Evolutionary conservation across 2,888 invertebrate species (phyloP), one percentile per base, ranked within the genome.

Genomic region (Drosophila siamana): DNA sequence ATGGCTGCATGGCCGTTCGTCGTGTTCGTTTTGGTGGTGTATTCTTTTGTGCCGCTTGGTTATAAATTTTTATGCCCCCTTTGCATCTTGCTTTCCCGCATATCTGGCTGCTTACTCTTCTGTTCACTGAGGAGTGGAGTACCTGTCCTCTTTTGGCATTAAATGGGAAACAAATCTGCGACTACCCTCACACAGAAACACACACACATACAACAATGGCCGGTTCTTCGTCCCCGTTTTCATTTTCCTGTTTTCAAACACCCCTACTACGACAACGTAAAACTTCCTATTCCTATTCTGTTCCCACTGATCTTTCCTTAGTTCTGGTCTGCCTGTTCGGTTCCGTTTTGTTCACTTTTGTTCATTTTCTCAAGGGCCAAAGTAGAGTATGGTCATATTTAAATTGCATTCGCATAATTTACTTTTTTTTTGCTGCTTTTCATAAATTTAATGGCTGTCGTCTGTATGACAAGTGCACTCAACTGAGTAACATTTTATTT

Each of bases 1-100:
- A 56, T 55, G 28, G 19, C 52, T 59, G 48, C 55, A 48, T n/a
- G 33, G 33, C 11, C 55, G 46, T 57, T 41, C 38, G 46, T 64
- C 41, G 46, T 64, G 16, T 60, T 19, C 15, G 48, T 47, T 48
- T 67, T 67, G 66, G 73, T 84, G 78, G 75, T 78, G 82, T 70
- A 43, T 86, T 59, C 55, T 61, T 76, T 86, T 71, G 46, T 71
- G 47, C 24, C 33, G 44, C 33, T 48, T 36, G 48, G 57, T 76
- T 83, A 83, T 80, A 73, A 77, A 48, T 66, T 67, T 61, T 50
- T 36, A 61, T 65, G 57, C 60, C 38, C 56, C 38, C 54, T 69
- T 38, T 55, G 57, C 28, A 51, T 40, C 52, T 63, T 44, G 16
- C 28, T 26, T 22, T 46, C 41, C 60, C 47, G 55, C 47, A 55